Conservation (phyloP, 2,113 vertebrate genomes). For the Heterocephalus glaber region DNA sequence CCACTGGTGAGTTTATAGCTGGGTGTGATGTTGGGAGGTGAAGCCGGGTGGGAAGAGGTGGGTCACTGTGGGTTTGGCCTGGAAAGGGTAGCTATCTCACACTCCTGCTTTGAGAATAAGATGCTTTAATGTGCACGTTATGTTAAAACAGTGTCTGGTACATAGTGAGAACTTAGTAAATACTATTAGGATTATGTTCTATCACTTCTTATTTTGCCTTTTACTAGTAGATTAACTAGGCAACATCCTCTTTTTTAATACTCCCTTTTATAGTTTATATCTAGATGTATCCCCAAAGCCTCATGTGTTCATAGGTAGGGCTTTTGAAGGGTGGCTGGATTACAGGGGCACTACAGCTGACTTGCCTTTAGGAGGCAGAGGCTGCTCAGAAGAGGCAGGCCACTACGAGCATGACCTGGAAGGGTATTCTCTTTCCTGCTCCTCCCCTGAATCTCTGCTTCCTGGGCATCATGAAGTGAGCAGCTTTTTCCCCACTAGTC, state of each 20-base stretch:
- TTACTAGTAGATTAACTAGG: neutral
- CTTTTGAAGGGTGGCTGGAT: neutral
- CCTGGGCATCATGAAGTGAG: neutral
- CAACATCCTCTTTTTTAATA: neutral
- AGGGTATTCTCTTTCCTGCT: neutral
- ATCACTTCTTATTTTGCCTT: neutral
- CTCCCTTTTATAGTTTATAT: neutral
- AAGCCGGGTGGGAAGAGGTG: neutral
- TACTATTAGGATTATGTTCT: neutral
- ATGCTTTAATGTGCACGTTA: neutral
- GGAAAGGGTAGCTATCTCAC: neutral
- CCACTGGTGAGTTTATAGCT: neutral
- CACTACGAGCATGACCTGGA: neutral
- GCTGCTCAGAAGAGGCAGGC: neutral
- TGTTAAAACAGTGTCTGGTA: neutral
- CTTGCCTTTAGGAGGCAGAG: neutral
- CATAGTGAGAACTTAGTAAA: neutral
- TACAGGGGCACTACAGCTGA: neutral
- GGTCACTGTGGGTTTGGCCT: neutral
- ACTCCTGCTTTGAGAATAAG: neutral
- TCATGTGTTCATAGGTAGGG: neutral
- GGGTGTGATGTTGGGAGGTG: neutral
- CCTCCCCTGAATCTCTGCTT: neutral
- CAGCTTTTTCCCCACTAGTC: neutral
- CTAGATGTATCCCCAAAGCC: neutral